Evolutionary conservation across 2,888 invertebrate species (phyloP).

Genomic region (Campoplex nolae): DNA sequence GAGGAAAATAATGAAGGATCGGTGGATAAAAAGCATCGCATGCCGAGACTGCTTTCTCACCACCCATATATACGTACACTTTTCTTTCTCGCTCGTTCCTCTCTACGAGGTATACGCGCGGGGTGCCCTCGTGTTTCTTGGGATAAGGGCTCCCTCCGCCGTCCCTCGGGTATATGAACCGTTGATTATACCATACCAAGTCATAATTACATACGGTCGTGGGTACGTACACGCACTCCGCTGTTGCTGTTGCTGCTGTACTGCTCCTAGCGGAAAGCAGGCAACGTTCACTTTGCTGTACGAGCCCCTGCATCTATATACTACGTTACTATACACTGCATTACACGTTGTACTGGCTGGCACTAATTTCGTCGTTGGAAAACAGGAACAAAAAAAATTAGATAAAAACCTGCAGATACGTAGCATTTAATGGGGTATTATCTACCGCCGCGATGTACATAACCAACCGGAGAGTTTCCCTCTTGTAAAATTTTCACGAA

Average conservation of each 20-base stretch:
- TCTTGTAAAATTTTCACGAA: conserved; percentile 60
- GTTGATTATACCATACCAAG: conserved; percentile 69
- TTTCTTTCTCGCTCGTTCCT: conserved; percentile 27
- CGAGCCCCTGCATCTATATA: conserved; percentile 29
- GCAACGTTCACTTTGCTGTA: conserved; percentile 42
- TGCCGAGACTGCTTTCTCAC: conserved; percentile 65
- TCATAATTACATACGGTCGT: conserved; percentile 67
- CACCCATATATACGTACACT: conserved; percentile 53
- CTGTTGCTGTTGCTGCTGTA: conserved; percentile 56
- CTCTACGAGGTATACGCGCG: conserved; percentile 26
- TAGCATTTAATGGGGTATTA: conserved; percentile 48
- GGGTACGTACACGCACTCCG: conserved; percentile 65
- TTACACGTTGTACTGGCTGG: conserved; percentile 43
- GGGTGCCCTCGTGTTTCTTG: conserved; percentile 54
- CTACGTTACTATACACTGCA: conserved; percentile 46
- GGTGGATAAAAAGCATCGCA: conserved; percentile 67
- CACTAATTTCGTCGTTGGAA: conserved; percentile 57
- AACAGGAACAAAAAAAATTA: conserved; percentile 49
- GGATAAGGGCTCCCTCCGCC: conserved; percentile 62
- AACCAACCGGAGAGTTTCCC: conserved; percentile 37
- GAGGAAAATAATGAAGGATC: conserved; percentile 67
- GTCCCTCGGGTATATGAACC: conserved; percentile 68
- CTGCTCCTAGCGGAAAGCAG: conserved; percentile 52
- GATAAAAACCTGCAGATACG: conserved; percentile 61
- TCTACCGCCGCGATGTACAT: conserved; percentile 26